A percentile compares a stretch with the other conserved stretches of the same genome.
Conservation (phyloP, 2,888 invertebrate genomes). For the Andrena trimmerana region DNA sequence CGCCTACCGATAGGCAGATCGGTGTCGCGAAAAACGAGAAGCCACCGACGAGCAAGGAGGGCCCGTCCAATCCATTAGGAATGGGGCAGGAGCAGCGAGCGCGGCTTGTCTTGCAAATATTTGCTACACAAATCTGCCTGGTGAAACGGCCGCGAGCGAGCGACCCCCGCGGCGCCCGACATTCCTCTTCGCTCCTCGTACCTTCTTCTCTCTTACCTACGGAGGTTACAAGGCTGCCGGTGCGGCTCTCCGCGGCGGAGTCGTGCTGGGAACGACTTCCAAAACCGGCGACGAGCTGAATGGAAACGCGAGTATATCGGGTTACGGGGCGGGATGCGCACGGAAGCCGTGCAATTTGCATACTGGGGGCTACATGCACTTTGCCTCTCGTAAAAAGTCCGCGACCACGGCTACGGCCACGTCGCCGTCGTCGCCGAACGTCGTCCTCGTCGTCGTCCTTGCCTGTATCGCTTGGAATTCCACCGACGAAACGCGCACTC, state of each 20-base stretch:
- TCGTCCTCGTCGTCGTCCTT: background rate
- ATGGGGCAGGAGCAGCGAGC: conserved; percentile 12
- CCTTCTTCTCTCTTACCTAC: conserved; percentile 18
- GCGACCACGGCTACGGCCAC: background rate
- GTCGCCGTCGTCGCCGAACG: background rate
- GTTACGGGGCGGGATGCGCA: conserved; percentile 13
- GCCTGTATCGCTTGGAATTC: conserved; percentile 18
- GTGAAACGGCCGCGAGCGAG: conserved; percentile 63
- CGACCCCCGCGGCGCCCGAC: conserved; percentile 55
- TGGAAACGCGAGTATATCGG: conserved; percentile 48
- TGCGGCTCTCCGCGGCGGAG: background rate
- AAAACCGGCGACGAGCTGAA: conserved; percentile 47
- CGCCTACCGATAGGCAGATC: conserved; percentile 44
- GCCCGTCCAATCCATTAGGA: conserved; percentile 76
- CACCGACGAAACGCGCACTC: conserved; percentile 5
- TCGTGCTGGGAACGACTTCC: conserved; percentile 39
- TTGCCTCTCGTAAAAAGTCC: background rate
- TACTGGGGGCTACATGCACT: conserved; percentile 1
- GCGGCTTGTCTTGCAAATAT: conserved; percentile 76
- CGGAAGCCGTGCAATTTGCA: conserved; percentile 43
- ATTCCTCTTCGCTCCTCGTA: conserved; percentile 55
- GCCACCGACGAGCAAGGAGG: conserved; percentile 28
- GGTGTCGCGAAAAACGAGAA: conserved; percentile 60
- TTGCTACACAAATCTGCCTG: conserved; percentile 76
- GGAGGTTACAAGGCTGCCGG: background rate